phyloP scores from a whole-genome alignment of 2,797 vertebrate genomes.

The Aeoliscus strigatus region DNA sequence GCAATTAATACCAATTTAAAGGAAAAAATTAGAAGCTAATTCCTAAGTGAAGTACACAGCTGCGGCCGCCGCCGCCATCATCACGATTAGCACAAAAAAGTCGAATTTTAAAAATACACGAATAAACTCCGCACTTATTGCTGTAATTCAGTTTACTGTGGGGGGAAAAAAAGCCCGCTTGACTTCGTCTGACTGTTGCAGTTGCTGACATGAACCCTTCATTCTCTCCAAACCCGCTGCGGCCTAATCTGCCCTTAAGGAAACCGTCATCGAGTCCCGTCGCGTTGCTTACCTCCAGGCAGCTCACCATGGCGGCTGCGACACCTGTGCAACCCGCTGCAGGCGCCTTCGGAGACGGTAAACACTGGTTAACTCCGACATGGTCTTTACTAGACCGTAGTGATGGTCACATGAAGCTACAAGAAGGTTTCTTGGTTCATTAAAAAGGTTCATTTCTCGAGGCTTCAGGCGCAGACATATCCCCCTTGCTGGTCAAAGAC shows the following conservation, averaged over 20 bases:
- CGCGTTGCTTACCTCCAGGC: fast-evolving
- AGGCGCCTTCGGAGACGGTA: slow-evolving; percentile 28
- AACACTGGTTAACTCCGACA: not conserved
- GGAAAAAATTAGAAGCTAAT: no score
- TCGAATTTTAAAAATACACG: no score
- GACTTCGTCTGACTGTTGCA: not conserved
- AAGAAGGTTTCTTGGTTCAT: no score
- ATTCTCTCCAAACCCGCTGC: slow-evolving; percentile 20
- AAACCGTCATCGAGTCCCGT: slow-evolving; percentile 52
- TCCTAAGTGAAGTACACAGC: not conserved
- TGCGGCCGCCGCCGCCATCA: no score
- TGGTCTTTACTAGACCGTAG: no score
- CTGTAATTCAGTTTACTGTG: not conserved
- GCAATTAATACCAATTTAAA: no score
- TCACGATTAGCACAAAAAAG: no score
- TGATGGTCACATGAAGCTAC: no score
- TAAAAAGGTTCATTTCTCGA: no score
- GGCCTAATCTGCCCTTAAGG: slow-evolving; percentile 66
- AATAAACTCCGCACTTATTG: no score
- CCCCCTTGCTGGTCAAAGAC: no score
- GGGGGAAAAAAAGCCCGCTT: not conserved
- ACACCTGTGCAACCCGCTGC: not conserved
- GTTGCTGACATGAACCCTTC: slow-evolving; percentile 25
- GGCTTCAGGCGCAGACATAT: no score
- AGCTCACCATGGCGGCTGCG: fast-evolving